Conservation (phyloP, 1,140 invertebrate genomes). For the Bradysia coprophila region DNA sequence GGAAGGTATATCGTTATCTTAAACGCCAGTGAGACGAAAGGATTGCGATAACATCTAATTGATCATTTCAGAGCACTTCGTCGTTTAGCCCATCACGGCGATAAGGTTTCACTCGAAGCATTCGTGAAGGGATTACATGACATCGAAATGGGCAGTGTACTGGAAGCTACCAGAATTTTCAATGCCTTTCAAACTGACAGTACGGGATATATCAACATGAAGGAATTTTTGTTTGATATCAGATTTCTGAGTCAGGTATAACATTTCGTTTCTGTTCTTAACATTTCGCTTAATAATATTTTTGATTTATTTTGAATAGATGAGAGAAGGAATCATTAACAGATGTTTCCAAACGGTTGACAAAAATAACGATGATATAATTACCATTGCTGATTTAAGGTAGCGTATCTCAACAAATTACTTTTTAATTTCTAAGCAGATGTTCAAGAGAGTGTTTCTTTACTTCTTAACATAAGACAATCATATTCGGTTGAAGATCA, state of each 20-base stretch:
- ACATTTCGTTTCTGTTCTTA: no score
- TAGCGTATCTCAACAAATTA: not conserved
- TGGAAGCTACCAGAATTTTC: no score
- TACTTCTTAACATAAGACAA: constrained; percentile 26
- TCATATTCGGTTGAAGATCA: constrained; percentile 67
- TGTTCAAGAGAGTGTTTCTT: no score
- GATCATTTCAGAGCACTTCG: no score
- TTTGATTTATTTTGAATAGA: no score
- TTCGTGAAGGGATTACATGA: no score
- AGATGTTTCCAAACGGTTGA: constrained; percentile 83
- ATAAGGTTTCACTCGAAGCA: no score
- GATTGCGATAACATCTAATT: no score
- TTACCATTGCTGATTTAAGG: constrained; percentile 67
- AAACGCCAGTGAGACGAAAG: no score
- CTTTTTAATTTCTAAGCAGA: not conserved
- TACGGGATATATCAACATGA: constrained; percentile 66
- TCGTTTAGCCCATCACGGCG: no score
- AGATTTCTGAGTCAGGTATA: no score
- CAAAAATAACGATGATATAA: constrained; percentile 63
- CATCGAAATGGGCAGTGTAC: no score
- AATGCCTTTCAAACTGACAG: constrained; percentile 73
- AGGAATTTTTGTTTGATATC: constrained; percentile 72
- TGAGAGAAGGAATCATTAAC: constrained; percentile 51
- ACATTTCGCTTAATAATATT: constrained; percentile 15
- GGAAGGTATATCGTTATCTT: constrained; percentile 23